Conservation (phyloP, 2,888 invertebrate species). For the Nephrotoma guestfalica region DNA sequence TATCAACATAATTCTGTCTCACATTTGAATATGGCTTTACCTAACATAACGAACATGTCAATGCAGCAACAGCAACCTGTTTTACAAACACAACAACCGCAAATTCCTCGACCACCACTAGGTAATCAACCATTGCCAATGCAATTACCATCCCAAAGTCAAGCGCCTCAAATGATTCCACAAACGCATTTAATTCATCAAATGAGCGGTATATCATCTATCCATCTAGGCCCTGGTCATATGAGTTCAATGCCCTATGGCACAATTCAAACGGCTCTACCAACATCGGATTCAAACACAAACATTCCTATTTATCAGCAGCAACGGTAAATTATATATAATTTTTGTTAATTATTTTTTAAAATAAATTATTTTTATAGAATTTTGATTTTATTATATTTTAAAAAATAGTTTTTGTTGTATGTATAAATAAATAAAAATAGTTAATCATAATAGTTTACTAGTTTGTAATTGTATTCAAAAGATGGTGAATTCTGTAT, state of each 20-base stretch:
- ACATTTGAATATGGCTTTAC: not conserved
- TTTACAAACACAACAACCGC: not conserved
- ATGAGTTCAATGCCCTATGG: not conserved
- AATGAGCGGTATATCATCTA: not conserved
- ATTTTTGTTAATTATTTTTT: not conserved
- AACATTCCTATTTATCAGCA: conserved; percentile 34
- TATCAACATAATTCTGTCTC: not conserved
- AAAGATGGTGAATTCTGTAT: not conserved
- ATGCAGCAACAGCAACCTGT: not conserved
- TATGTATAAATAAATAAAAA: not conserved
- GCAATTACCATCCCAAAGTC: conserved; percentile 8
- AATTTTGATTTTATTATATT: not conserved
- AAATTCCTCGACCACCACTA: not conserved
- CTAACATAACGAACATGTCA: not conserved
- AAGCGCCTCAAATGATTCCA: not conserved
- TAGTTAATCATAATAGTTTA: not conserved
- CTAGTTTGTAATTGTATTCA: not conserved
- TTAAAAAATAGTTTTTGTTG: not conserved
- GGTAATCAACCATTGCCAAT: conserved; percentile 6
- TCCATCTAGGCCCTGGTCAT: not conserved
- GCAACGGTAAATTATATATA: conserved; percentile 25
- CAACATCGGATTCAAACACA: conserved; percentile 26
- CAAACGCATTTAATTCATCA: conserved; percentile 2
- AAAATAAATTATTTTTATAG: not conserved
- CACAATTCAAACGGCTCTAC: conserved; percentile 20